Base-by-base conservation (phyloP, 2,113 vertebrate genomes). In the Trogon surrucura region DNA sequence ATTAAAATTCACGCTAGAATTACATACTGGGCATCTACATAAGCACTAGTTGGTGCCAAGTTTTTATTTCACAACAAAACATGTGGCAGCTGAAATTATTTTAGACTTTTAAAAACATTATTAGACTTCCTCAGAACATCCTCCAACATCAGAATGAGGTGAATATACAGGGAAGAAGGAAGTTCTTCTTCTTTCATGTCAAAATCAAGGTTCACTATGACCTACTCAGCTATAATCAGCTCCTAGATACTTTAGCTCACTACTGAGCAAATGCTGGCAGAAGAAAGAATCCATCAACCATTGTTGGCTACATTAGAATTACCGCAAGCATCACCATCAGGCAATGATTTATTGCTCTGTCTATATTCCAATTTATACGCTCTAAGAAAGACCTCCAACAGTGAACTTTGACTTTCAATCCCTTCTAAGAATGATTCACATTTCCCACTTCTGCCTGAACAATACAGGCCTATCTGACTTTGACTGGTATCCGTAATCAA, bases 1-100 rank as follows among this genome's bases (percentile, higher is more conserved):
- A 73, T n/a, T 80, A 90, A 88, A 95, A 78, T 51, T 87, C 67
- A 93, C 30, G 47, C 78, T 75, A 91, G 41, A 87, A 91, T 95
- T 91, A 91, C 72, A 94, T 51, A 65, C 17, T 80, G 93, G 91
- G 84, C 86, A 96, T 97, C 94, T 97, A 96, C 66, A 79, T 87
- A 96, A 91, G 96, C 85, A 87, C 93, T 93, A 97, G 95, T 98
- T 98, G 98, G 98, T 98, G 98, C 97, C 98, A 98, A 97, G 97
- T 97, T 98, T 98, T 98, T 97, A 97, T 96, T 98, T 97, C 88
- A 97, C 95, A 93, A 71, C 53, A 71, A 82, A 91, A 41, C 16
- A 82, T 7, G 21, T 47, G 18, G 64, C 75, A 94, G 77, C 44
- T 96, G 69, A 82, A 88, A 90, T 88, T 29, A 62, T 80, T 82